phyloP scores from a whole-genome alignment of 1,140 invertebrate species.

The Drosophila hydei region DNA sequence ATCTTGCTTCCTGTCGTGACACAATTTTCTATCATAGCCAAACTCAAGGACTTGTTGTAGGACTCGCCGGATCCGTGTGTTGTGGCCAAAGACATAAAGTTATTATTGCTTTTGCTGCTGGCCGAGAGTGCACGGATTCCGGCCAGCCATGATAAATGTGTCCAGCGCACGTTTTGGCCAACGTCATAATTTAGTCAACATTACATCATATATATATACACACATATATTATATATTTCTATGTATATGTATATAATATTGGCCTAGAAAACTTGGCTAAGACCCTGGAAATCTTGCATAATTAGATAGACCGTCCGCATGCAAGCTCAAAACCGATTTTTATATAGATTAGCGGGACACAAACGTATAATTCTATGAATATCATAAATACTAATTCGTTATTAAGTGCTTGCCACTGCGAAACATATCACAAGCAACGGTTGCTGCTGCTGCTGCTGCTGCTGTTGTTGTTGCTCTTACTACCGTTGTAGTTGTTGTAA shows the following conservation, averaged over 20 bases:
- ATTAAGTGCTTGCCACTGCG: conserved; percentile 46
- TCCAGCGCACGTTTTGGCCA: conserved; percentile 66
- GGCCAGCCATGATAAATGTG: conserved; percentile 72
- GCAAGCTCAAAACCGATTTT: conserved; percentile 53
- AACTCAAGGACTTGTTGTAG: conserved; percentile 47
- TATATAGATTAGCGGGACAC: conserved; percentile 57
- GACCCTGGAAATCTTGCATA: conserved; percentile 71
- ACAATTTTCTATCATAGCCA: conserved; percentile 82
- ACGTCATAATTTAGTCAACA: conserved; percentile 67
- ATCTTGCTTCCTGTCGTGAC: conserved; percentile 84
- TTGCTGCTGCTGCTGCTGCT: no score
- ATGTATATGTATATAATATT: conserved; percentile 18
- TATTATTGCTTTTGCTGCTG: conserved; percentile 68
- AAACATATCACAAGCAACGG: not conserved
- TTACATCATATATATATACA: conserved; percentile 53
- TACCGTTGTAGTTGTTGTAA: conserved; percentile 35
- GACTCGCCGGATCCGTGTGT: conserved; percentile 17
- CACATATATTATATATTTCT: conserved; percentile 7
- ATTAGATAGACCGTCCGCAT: conserved; percentile 73
- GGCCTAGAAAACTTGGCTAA: conserved; percentile 41
- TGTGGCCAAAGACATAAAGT: conserved; percentile 76
- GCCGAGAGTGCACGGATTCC: conserved; percentile 7
- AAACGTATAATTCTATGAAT: conserved; percentile 70
- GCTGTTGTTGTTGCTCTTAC: not conserved
- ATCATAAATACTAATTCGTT: conserved; percentile 79